A percentile compares a stretch with the other conserved stretches of the same genome.
Conservation (phyloP, 2,113 vertebrate species). For the Laticauda laticaudata region DNA sequence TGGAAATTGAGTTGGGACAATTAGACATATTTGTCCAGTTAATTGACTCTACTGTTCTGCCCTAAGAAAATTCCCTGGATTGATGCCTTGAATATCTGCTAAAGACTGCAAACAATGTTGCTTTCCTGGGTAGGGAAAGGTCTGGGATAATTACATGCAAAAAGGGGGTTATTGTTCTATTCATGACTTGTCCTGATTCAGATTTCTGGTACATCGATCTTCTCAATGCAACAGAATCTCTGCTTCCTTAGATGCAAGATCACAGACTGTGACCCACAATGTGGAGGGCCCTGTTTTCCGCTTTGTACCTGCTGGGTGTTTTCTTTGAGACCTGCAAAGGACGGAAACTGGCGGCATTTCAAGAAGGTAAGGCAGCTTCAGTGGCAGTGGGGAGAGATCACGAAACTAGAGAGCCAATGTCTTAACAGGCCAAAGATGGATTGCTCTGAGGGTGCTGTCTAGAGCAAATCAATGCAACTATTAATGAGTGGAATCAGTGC, state of each 20-base stretch:
- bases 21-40: background rate
- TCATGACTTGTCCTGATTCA: background rate
- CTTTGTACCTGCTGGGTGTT: conserved; percentile 49
- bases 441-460: background rate
- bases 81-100: background rate
- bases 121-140: background rate
- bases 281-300: conserved; percentile 57
- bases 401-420: background rate
- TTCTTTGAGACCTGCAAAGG: conserved; percentile 51
- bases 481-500: background rate
- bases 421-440: background rate
- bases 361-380: conserved; percentile 40
- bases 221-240: background rate
- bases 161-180: background rate
- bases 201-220: background rate
- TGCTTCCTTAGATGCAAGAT: background rate
- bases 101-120: background rate
- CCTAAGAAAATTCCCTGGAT: background rate
- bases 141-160: background rate
- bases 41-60: background rate
- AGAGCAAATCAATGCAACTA: background rate
- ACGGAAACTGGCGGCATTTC: background rate
- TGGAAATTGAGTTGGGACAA: background rate
- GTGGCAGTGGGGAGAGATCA: background rate
- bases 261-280: conserved; percentile 46